Evolutionary conservation across 2,797 vertebrate genomes (phyloP), one percentile per base, ranked within the genome.

Genomic region (Euphonia xanthogaster): DNA sequence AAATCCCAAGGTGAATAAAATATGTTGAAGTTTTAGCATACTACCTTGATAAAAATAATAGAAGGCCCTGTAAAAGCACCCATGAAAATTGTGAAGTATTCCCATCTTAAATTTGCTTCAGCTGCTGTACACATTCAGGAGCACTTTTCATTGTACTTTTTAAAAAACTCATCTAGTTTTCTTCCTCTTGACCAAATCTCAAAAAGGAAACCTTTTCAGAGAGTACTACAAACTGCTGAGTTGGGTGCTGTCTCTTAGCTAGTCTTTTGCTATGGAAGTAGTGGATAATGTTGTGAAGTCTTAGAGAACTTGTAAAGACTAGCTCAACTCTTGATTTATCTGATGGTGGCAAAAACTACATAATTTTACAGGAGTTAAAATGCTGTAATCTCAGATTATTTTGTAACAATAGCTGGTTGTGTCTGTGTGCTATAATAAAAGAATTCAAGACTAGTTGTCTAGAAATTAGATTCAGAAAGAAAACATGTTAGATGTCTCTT

Each of bases 111-210:
- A 48, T 51, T 51, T 76, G 35, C 8, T 80, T 9, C 10, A 42
- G 16, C 33, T 68, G 7, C 28, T 72, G 18, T 57, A 44, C 4
- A 22, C 9, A 10, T 54, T 90, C 14, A 84, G 44, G 60, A 57
- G 22, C n/a, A 57, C 24, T 65, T 89, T 73, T 66, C 18, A 8
- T 14, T 58, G 19, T 19, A 57, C 5, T 48, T 84, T 33, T 28
- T 6, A 2, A 2, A 4, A 40, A 80, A 24, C 1, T 57, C 0
- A 4, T 20, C 5, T 31, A 9, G 24, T 78, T 65, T 10, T 61
- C 31, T 47, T 63, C 8, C 2, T 76, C 12, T 22, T 74, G 30
- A 55, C 4, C 20, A 86, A 51, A 30, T 58, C 20, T 40, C 24
- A 27, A 14, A 58, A 77, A 30, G 18, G 3, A 58, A 51, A 63